Percentiles rank a stretch among this genome's conserved stretches.
These are phyloP conservation scores for Numenius phaeopus DNA, from an alignment of 2,797 vertebrate genomes.

Conservation along the genomic window DNA sequence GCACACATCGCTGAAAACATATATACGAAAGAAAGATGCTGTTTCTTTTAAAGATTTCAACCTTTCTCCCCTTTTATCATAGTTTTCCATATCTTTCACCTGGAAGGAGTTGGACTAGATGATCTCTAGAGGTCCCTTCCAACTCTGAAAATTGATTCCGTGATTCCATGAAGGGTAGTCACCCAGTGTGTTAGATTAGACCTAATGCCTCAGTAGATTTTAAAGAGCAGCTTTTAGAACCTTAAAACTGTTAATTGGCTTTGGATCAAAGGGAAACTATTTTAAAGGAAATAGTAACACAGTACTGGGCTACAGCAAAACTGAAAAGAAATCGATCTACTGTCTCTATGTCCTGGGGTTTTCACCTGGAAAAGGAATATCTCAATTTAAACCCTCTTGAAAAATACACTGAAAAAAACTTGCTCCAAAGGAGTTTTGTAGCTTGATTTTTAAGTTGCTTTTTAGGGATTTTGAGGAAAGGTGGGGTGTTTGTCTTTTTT, in stretches of 20 bases:
- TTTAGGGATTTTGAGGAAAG: rapidly evolving
- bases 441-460: neutral
- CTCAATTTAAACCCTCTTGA: neutral
- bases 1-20: neutral
- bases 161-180: neutral
- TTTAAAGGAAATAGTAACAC: neutral
- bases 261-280: neutral
- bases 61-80: rapidly evolving
- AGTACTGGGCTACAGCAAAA: neutral
- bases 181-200: neutral
- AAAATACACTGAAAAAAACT: neutral
- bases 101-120: neutral
- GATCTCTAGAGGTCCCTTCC: too few species aligned
- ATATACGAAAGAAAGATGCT: neutral
- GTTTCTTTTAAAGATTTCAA: neutral
- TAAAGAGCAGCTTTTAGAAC: neutral
- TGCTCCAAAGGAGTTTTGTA: neutral
- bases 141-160: too few species aligned
- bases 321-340: neutral
- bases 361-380: neutral
- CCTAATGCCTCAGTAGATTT: neutral
- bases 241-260: neutral
- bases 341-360: neutral
- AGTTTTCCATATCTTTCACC: neutral
- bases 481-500: neutral